Conservation (phyloP, 1,140 invertebrate species). For the Phthorimaea operculella region DNA sequence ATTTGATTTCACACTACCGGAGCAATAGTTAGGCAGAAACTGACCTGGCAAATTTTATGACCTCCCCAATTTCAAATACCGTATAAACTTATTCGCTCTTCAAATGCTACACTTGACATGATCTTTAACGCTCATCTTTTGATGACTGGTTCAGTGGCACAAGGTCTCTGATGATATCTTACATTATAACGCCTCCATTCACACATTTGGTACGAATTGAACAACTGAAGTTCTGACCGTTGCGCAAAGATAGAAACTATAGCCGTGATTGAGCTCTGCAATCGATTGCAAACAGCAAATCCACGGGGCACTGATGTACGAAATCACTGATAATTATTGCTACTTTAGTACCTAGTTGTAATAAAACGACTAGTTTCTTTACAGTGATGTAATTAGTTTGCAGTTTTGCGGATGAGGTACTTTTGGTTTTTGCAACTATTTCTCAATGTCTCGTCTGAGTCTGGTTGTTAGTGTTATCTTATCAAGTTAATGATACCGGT, state of each 20-base stretch:
- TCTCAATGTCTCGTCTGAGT: background rate
- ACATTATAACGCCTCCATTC: constrained; percentile 6
- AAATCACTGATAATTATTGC: constrained; percentile 9
- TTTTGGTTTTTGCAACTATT: background rate
- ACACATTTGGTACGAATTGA: constrained; percentile 10
- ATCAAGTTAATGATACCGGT: too few species aligned
- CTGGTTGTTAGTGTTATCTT: too few species aligned
- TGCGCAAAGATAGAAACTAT: background rate
- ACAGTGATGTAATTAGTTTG: background rate
- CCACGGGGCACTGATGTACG: background rate
- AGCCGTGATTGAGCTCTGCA: constrained; percentile 1
- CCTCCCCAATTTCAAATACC: too few species aligned
- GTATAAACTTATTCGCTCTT: too few species aligned
- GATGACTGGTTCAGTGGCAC: constrained; percentile 1
- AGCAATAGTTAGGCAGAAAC: too few species aligned
- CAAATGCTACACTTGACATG: too few species aligned
- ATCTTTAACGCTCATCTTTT: too few species aligned
- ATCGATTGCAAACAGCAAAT: constrained; percentile 5
- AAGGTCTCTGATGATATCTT: constrained; percentile 15
- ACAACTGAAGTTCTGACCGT: background rate
- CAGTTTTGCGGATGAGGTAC: background rate
- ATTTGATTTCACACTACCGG: too few species aligned
- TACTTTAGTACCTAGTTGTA: background rate
- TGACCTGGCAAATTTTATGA: too few species aligned
- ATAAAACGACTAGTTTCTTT: constrained; percentile 4